Conservation (phyloP, 2,797 vertebrate genomes). For the Craterocephalus amniculus region DNA sequence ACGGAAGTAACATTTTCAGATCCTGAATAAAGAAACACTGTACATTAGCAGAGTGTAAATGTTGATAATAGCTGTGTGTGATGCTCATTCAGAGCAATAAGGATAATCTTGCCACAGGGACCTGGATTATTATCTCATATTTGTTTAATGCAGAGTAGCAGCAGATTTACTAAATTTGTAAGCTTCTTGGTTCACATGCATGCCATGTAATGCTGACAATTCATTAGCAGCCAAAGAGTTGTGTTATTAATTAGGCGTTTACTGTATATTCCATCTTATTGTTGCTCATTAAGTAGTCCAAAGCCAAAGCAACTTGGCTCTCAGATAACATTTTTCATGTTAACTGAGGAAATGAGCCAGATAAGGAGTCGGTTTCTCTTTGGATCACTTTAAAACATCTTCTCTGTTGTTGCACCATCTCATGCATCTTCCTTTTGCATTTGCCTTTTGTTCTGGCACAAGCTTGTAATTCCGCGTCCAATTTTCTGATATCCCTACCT, state of each 20-base stretch:
- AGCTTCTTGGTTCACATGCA: not conserved
- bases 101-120: not conserved
- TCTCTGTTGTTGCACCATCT: not conserved
- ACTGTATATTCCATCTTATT: not conserved
- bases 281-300: not conserved
- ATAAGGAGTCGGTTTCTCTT: not conserved
- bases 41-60: conserved; percentile 1
- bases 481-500: not conserved
- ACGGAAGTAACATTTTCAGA: not conserved
- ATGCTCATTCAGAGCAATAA: not conserved
- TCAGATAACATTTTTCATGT: not conserved
- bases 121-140: not conserved
- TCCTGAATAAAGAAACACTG: not conserved
- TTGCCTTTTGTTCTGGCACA: not conserved
- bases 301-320: not conserved
- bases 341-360: not conserved
- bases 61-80: not conserved
- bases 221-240: not conserved
- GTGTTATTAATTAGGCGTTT: not conserved
- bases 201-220: not conserved
- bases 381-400: not conserved
- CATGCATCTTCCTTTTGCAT: not conserved
- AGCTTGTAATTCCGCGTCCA: not conserved
- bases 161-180: not conserved
- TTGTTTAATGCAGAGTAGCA: not conserved